Evolutionary conservation across 2,888 invertebrate species (phyloP).

Genomic region (Ichneumon xanthorius): DNA sequence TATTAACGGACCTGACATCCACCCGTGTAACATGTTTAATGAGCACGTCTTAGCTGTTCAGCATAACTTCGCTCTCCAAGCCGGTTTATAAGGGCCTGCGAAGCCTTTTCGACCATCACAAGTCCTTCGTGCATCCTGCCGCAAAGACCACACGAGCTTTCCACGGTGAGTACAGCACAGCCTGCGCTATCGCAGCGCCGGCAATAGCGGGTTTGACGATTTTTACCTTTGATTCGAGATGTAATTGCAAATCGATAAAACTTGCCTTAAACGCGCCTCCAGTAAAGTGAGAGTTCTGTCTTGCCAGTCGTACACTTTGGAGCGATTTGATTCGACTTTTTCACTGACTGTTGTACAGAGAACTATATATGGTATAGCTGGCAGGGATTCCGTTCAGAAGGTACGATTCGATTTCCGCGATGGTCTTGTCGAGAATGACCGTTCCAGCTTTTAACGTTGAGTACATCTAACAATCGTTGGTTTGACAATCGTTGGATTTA

Average conservation of each 20-base stretch:
- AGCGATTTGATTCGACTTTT: no score
- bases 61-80: conserved; percentile 72
- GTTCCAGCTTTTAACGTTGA: conserved; percentile 43
- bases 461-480: neutral
- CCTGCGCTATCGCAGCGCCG: neutral
- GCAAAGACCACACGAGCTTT: conserved; percentile 63
- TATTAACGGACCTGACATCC: conserved; percentile 75
- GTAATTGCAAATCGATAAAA: no score
- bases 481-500: neutral
- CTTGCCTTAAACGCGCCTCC: no score
- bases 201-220: neutral
- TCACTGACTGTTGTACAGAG: no score
- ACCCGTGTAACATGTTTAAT: conserved; percentile 77
- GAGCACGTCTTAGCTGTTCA: conserved; percentile 79
- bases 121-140: conserved; percentile 73
- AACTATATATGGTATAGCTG: no score
- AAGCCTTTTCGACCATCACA: conserved; percentile 72
- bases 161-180: conserved; percentile 47
- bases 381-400: neutral
- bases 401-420: no score
- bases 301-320: no score
- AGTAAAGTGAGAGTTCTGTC: no score
- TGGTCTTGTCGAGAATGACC: conserved; percentile 49
- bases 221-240: neutral
- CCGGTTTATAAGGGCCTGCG: conserved; percentile 74